Conservation (phyloP, 2,113 vertebrate genomes). For the Lates calcarifer region DNA sequence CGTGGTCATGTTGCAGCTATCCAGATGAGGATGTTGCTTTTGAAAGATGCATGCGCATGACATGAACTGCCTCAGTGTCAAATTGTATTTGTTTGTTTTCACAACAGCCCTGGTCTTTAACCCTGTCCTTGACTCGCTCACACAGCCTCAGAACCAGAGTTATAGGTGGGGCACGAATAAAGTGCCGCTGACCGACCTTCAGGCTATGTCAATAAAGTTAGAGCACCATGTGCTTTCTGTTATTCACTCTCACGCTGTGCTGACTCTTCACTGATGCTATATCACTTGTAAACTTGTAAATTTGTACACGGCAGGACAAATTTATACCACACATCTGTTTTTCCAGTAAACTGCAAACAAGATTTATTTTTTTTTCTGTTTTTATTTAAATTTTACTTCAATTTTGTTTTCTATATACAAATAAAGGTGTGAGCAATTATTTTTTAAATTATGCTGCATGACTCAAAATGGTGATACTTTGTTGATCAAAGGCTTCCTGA, state of each 20-base stretch:
- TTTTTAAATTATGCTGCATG: too few species aligned
- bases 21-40: neutral
- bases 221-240: slow-evolving; percentile 58
- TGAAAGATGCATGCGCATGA: neutral
- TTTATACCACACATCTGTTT: slow-evolving; percentile 19
- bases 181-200: slow-evolving; percentile 42
- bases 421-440: neutral
- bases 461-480: slow-evolving; percentile 1
- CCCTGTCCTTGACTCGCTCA: slow-evolving; percentile 10
- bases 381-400: neutral
- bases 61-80: neutral
- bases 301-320: slow-evolving; percentile 27
- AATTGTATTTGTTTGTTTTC: slow-evolving; percentile 61
- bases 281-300: slow-evolving; percentile 16
- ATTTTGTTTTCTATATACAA: neutral
- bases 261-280: slow-evolving; percentile 11
- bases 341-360: neutral
- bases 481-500: slow-evolving; percentile 27
- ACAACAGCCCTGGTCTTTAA: slow-evolving; percentile 26
- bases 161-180: slow-evolving; percentile 48
- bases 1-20: neutral
- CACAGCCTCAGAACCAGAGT: slow-evolving; percentile 15
- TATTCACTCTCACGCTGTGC: slow-evolving; percentile 53
- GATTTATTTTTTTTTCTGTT: neutral
- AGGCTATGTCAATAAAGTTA: slow-evolving; percentile 59